These are phyloP conservation scores for Elephantulus edwardii DNA, from an alignment of 2,113 vertebrate species.

Conservation along the genomic window DNA sequence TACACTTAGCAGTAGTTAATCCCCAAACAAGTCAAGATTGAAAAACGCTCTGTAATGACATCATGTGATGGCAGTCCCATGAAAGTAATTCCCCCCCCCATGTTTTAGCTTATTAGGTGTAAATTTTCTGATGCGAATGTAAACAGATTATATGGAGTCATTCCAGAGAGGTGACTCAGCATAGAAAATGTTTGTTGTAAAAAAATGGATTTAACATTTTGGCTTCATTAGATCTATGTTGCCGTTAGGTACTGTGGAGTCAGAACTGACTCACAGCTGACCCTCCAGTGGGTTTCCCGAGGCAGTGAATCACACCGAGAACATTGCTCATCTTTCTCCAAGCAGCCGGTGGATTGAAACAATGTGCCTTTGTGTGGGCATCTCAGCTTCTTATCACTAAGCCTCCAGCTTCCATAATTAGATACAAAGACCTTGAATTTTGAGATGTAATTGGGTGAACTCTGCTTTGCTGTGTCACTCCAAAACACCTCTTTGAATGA, in stretches of 20 bases:
- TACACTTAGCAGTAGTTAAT: neutral
- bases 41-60: neutral
- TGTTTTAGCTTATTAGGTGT: constrained; percentile 35
- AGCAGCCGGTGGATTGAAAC: too few species aligned
- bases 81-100: neutral
- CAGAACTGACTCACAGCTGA: too few species aligned
- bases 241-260: neutral
- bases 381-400: too few species aligned
- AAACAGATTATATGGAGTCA: neutral
- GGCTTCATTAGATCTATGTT: neutral
- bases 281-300: too few species aligned
- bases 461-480: neutral
- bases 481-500: neutral
- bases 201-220: neutral
- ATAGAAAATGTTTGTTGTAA: neutral
- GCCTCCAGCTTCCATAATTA: too few species aligned
- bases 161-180: neutral
- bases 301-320: too few species aligned
- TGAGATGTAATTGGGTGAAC: neutral
- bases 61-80: neutral
- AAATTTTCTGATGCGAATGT: neutral
- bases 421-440: too few species aligned
- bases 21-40: neutral
- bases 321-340: too few species aligned
- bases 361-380: too few species aligned